A percentile compares a stretch with the other conserved stretches of the same genome.
phyloP scores from a whole-genome alignment of 2,797 vertebrate genomes.

The Falco rusticolus region DNA sequence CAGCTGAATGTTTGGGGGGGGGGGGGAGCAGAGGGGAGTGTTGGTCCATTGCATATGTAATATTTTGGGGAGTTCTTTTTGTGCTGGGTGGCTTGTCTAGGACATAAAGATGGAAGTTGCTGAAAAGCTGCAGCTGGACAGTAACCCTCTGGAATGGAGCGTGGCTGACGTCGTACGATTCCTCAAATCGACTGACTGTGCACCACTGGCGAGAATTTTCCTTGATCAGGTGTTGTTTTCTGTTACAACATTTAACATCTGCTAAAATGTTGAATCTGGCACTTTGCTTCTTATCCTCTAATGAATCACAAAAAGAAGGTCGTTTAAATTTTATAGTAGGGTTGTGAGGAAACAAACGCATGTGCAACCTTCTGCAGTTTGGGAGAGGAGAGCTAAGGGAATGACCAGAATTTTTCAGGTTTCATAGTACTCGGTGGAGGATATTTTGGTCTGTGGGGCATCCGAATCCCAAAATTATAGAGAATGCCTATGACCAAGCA shows the following conservation, averaged over 20 bases:
- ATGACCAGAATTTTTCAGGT: neutral
- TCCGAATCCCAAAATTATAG: neutral
- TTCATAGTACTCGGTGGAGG: neutral
- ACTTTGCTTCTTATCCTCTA: neutral
- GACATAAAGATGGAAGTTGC: conserved; percentile 86
- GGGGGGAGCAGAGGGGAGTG: neutral
- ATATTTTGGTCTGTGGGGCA: neutral
- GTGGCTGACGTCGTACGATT: conserved; percentile 94
- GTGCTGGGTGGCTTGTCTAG: conserved; percentile 56
- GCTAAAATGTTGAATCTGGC: neutral
- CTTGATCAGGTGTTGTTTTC: conserved; percentile 88
- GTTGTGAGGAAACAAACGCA: neutral
- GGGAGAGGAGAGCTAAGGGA: neutral
- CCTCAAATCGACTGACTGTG: conserved; percentile 96
- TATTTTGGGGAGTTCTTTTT: neutral
- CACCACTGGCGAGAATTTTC: conserved; percentile 93
- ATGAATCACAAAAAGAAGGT: neutral
- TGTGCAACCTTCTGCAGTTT: neutral
- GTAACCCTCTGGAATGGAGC: conserved; percentile 95
- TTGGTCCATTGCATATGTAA: neutral
- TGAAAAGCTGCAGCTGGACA: conserved; percentile 93
- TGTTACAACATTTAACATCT: neutral
- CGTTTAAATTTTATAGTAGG: neutral
- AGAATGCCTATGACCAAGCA: neutral
- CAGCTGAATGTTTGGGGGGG: neutral